A percentile compares a stretch with the other conserved stretches of the same genome.
phyloP scores from a whole-genome alignment of 2,797 vertebrate species.

The Gymnopithys bicolor region DNA sequence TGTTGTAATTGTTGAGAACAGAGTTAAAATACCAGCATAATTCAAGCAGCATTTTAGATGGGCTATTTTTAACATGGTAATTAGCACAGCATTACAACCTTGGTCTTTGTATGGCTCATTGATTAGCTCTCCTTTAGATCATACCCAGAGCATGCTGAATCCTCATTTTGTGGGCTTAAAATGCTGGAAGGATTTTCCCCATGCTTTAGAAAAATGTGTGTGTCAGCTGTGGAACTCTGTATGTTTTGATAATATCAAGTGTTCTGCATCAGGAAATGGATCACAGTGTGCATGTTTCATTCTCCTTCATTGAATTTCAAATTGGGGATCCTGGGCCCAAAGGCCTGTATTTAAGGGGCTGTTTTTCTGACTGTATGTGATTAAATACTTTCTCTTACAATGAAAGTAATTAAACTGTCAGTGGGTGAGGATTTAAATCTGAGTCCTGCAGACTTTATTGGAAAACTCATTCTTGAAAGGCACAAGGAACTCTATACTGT shows the following conservation, averaged over 20 bases:
- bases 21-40: constrained; percentile 39
- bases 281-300: constrained; percentile 28
- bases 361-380: constrained; percentile 29
- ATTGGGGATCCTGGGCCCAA: constrained; percentile 6
- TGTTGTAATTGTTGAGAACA: neutral
- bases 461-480: neutral
- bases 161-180: neutral
- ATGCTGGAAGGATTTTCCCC: constrained; percentile 14
- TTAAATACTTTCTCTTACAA: constrained; percentile 55
- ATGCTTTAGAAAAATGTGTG: constrained; percentile 38
- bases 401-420: constrained; percentile 56
- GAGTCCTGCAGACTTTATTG: constrained; percentile 30
- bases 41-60: neutral
- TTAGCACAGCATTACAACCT: neutral
- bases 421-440: constrained; percentile 53
- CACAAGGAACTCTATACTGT: neutral
- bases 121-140: neutral
- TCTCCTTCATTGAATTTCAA: constrained; percentile 60
- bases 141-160: neutral
- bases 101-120: neutral
- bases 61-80: constrained; percentile 11
- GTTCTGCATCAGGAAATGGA: constrained; percentile 61
- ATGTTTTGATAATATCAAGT: constrained; percentile 63
- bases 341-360: constrained; percentile 25
- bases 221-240: constrained; percentile 49